phyloP scores from a whole-genome alignment of 2,888 invertebrate genomes.

The Margaritifera margaritifera region DNA sequence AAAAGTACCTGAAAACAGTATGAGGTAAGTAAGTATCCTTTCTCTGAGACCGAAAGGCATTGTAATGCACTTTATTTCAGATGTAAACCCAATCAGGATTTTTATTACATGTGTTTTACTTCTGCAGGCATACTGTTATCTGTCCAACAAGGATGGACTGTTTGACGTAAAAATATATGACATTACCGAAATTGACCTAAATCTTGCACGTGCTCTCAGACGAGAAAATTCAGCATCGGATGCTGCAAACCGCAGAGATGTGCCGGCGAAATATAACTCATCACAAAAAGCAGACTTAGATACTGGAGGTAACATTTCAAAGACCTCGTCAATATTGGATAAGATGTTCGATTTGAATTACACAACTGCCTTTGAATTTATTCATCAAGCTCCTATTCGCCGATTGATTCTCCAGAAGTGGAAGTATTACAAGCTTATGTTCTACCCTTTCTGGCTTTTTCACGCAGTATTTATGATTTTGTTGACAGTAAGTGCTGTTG shows the following conservation, averaged over 20 bases:
- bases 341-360: slow-evolving; percentile 45
- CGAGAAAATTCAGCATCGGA: no score
- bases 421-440: slow-evolving; percentile 32
- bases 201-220: no score
- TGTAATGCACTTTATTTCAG: no score
- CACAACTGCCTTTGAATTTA: slow-evolving; percentile 40
- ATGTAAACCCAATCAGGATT: no score
- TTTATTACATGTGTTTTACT: no score
- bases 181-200: slow-evolving; percentile 52
- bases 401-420: slow-evolving; percentile 48
- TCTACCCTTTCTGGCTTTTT: slow-evolving; percentile 38
- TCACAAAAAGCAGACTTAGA: no score
- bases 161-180: slow-evolving; percentile 58
- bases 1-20: no score
- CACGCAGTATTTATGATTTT: slow-evolving; percentile 39
- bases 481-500: slow-evolving; percentile 35
- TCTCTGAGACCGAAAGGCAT: no score
- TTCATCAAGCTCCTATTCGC: slow-evolving; percentile 39
- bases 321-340: slow-evolving; percentile 35
- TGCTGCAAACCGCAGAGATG: no score
- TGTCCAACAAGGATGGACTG: slow-evolving; percentile 51
- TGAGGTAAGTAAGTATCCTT: no score
- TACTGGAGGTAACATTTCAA: no score
- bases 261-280: no score
- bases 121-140: slow-evolving; percentile 48